Conservation (phyloP, 2,113 vertebrate genomes). For the Saguinus imperator region DNA sequence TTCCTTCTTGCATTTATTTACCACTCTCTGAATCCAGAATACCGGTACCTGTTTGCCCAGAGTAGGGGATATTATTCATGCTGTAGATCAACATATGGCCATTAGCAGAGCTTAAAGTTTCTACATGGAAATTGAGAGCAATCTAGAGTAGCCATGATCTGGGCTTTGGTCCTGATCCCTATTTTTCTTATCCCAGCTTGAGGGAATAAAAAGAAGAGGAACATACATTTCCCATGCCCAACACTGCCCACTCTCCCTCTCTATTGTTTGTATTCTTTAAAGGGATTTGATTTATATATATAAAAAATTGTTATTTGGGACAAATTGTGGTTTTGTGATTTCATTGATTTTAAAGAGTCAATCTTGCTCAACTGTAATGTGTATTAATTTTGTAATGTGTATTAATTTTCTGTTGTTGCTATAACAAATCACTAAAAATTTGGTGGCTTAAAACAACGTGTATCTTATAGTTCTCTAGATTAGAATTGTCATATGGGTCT, state of each 20-base stretch:
- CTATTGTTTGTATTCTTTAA: neutral
- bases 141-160: neutral
- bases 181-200: neutral
- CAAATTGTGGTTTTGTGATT: neutral
- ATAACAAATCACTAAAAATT: neutral
- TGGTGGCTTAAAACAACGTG: neutral
- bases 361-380: neutral
- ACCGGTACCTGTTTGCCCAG: neutral
- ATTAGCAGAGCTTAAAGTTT: neutral
- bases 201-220: constrained; percentile 7
- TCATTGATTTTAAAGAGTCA: constrained; percentile 19
- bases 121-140: neutral
- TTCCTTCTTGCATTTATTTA: neutral
- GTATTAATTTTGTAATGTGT: neutral
- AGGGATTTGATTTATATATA: neutral
- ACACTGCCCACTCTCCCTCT: neutral
- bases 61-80: neutral
- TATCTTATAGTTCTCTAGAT: neutral
- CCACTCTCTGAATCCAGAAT: neutral
- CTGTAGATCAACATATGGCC: neutral
- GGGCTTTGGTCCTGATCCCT: neutral
- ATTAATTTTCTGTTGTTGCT: neutral
- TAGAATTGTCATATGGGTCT: neutral
- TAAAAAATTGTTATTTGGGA: neutral
- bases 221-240: neutral